phyloP scores from a whole-genome alignment of 2,113 vertebrate genomes.

The Tetrao urogallus region DNA sequence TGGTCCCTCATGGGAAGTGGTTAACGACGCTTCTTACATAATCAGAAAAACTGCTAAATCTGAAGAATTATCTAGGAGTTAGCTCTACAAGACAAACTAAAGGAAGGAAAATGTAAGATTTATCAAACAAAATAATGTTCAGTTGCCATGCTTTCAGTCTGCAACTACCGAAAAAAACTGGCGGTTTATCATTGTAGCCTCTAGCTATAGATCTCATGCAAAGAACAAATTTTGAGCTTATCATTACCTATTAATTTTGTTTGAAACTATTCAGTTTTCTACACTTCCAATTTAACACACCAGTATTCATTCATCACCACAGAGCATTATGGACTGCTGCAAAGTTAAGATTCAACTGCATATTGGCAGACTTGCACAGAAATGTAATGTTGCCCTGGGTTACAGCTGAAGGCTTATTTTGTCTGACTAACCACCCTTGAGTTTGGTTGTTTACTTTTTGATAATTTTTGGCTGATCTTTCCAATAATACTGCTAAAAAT shows the following conservation, averaged over 20 bases:
- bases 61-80: neutral
- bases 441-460: constrained; percentile 58
- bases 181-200: neutral
- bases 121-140: neutral
- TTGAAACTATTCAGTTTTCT: constrained; percentile 67
- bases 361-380: constrained; percentile 62
- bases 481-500: neutral
- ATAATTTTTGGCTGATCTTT: neutral
- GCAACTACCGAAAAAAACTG: neutral
- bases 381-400: constrained; percentile 59
- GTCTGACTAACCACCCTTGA: constrained; percentile 64
- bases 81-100: neutral
- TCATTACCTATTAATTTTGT: constrained; percentile 56
- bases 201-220: constrained; percentile 20
- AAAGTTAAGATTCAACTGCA: constrained; percentile 57
- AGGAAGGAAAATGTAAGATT: neutral
- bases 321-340: constrained; percentile 68
- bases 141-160: neutral
- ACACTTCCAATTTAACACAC: constrained; percentile 70
- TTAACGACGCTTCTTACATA: neutral
- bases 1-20: neutral
- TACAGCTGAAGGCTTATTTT: constrained; percentile 72
- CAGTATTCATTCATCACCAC: constrained; percentile 71
- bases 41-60: neutral
- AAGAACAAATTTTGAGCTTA: constrained; percentile 16